Evolutionary conservation across 2,113 vertebrate genomes (phyloP).

Genomic region (Parotia lawesii): DNA sequence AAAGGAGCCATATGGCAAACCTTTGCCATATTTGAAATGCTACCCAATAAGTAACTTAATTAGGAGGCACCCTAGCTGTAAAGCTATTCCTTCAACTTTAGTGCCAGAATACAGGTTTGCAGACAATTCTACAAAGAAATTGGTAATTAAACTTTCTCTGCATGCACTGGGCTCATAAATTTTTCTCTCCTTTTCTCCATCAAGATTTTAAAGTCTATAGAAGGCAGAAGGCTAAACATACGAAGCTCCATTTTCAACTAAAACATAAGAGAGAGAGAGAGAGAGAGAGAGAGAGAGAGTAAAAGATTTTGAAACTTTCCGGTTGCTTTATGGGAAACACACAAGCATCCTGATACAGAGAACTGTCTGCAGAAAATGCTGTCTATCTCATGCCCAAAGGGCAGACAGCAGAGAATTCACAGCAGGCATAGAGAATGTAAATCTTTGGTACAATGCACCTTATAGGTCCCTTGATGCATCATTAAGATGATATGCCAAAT

Average conservation of each 20-base stretch:
- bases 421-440: neutral
- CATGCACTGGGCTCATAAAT: neutral
- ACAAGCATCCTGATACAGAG: neutral
- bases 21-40: neutral
- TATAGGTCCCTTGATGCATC: slow-evolving; percentile 7
- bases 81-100: neutral
- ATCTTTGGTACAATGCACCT: neutral
- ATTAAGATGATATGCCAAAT: slow-evolving; percentile 26
- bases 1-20: neutral
- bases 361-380: neutral
- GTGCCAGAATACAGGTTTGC: neutral
- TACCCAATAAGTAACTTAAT: neutral
- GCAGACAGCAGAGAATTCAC: neutral
- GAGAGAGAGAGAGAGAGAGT: neutral
- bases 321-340: neutral
- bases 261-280: neutral
- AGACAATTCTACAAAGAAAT: neutral
- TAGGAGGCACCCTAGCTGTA: neutral
- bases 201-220: neutral
- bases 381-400: neutral
- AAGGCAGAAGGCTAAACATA: neutral
- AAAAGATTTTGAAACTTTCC: neutral
- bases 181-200: neutral
- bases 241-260: neutral
- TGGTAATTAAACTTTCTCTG: neutral